Evolutionary conservation across 2,888 invertebrate genomes (phyloP), one percentile per base, ranked within the genome.

Genomic region (Pyralis farinalis): DNA sequence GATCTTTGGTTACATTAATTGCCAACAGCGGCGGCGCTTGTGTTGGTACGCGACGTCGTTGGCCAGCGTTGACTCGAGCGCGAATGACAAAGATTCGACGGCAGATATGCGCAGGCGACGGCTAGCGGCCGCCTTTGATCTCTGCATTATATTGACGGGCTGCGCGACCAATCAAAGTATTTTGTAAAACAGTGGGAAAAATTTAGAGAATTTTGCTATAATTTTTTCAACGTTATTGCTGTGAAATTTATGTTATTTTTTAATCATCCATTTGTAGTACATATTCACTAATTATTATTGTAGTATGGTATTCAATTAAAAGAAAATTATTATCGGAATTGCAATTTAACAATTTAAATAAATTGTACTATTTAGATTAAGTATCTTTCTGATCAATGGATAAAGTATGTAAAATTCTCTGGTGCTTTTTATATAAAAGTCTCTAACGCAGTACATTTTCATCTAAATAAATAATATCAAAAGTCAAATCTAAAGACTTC

Each of bases 1-100:
- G 86, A 86, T 87, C 83, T 83, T 83, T 71, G 66, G 76, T 71
- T 71, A 74, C 83, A 80, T 83, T 87, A 87, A 87, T 86, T 86
- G 87, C 86, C 76, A 76, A 71, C 77, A 73, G 73, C 77, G 78
- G 82, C 78, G 78, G 82, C 78, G 78, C 80, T 73, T 78, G 74
- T 76, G 74, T 67, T 70, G 66, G 67, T 64, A 63, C 71, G n/a
- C n/a, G 66, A 71, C 68, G 74, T 72, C 74, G 67, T 68, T 58
- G 16, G 2, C 3, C 53, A 62, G 63, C 66, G 67, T 73, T 66
- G 71, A 58, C 54, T 70, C 63, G 71, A 71, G 69, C 73, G 83
- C 79, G 76, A 79, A 79, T 80, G 82, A 85, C 84, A 83, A 81
- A 86, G 87, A 88, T 88, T 63, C 72, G 58, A 64, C 65, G 53